These are phyloP conservation scores for Corbicula japonica DNA, from an alignment of 2,888 invertebrate species.

Conservation along the genomic window DNA sequence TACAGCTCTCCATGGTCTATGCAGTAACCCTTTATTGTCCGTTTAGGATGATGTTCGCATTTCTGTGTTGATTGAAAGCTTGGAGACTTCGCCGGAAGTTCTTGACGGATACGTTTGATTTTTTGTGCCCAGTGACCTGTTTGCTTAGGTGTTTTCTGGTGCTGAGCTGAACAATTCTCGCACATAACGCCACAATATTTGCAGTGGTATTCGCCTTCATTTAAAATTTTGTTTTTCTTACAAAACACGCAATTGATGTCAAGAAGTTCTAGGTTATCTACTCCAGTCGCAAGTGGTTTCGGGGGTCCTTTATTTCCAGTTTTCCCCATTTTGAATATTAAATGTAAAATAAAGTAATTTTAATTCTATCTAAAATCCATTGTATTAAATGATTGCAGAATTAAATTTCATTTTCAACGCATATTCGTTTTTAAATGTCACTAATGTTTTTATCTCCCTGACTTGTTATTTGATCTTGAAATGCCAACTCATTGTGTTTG, in stretches of 20 bases:
- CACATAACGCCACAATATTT: conserved; percentile 59
- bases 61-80: conserved; percentile 41
- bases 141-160: conserved; percentile 54
- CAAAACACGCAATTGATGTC: conserved; percentile 36
- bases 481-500: too few relatives aligned
- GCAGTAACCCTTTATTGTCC: conserved; percentile 50
- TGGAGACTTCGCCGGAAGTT: conserved; percentile 16
- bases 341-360: too few relatives aligned
- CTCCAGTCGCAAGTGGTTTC: conserved; percentile 30
- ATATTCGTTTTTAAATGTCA: too few relatives aligned
- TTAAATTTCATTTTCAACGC: too few relatives aligned
- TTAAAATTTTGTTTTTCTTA: conserved; percentile 25
- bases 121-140: conserved; percentile 57
- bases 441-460: too few relatives aligned
- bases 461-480: too few relatives aligned
- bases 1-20: conserved; percentile 50
- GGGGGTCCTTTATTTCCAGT: conserved; percentile 18
- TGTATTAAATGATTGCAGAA: too few relatives aligned
- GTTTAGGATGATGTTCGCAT: conserved; percentile 46
- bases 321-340: conserved; percentile 5
- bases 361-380: too few relatives aligned
- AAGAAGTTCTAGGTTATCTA: conserved; percentile 35
- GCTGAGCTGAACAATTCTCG: conserved; percentile 55
- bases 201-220: conserved; percentile 53
- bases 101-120: conserved; percentile 39